These are phyloP conservation scores for Cecropterus lyciades DNA, from an alignment of 1,140 invertebrate species.

Conservation along the genomic window DNA sequence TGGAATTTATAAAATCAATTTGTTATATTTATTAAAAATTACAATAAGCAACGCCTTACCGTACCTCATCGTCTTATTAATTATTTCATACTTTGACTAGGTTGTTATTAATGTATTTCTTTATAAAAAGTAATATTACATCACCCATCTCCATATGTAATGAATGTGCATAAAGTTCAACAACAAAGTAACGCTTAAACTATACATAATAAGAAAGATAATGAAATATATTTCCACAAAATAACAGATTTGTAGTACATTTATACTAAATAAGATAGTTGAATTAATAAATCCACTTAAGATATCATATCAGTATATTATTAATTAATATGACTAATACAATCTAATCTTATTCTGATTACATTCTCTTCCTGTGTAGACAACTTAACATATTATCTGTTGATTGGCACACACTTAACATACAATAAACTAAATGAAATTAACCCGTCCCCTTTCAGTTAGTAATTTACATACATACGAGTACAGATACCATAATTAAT, in stretches of 20 bases:
- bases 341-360: conserved; percentile 16
- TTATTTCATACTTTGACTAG: too few relatives aligned
- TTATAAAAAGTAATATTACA: too few relatives aligned
- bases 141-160: too few relatives aligned
- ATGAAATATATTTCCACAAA: neutral
- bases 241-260: neutral
- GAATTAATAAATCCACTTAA: neutral
- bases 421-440: conserved; percentile 5
- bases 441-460: neutral
- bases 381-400: conserved; percentile 3
- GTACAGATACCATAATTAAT: neutral
- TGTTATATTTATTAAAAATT: too few relatives aligned
- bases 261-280: neutral
- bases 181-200: too few relatives aligned
- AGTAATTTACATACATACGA: conserved; percentile 16
- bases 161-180: too few relatives aligned
- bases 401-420: conserved; percentile 8
- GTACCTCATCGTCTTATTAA: too few relatives aligned
- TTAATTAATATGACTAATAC: conserved; percentile 2
- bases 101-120: too few relatives aligned
- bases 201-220: neutral
- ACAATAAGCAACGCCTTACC: too few relatives aligned
- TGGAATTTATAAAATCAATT: too few relatives aligned
- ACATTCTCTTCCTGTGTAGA: conserved; percentile 6
- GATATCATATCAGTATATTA: too few relatives aligned